These are phyloP conservation scores for Phoxinus dragarum DNA, from an alignment of 2,797 vertebrate species.

Conservation along the genomic window DNA sequence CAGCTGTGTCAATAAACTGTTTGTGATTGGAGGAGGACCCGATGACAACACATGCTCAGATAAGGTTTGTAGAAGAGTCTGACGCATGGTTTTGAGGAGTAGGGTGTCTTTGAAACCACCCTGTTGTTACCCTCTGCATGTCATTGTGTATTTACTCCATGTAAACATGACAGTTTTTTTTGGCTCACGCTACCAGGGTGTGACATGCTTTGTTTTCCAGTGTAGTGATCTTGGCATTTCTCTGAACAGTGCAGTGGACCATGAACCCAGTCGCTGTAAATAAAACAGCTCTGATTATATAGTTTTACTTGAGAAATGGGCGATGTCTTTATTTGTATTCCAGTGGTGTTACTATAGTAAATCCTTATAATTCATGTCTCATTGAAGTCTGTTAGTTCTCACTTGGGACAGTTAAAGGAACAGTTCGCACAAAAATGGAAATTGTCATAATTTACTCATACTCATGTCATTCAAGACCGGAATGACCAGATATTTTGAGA, in stretches of 20 bases:
- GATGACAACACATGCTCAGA: constrained; percentile 98
- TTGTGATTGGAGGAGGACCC: constrained; percentile 95
- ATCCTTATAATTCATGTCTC: not conserved
- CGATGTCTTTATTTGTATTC: not conserved
- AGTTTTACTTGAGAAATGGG: not conserved
- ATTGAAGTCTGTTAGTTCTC: not conserved
- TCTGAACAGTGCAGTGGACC: not conserved
- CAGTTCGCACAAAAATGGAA: not conserved
- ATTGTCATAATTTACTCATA: not conserved
- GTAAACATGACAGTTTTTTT: constrained; percentile 26
- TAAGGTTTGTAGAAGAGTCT: constrained; percentile 83
- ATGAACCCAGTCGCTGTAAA: not conserved
- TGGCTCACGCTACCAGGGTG: not conserved
- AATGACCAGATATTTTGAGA: not conserved
- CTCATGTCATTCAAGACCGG: not conserved
- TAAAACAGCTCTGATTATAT: not conserved
- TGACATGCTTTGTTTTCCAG: constrained; percentile 17
- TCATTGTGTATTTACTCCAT: constrained; percentile 17
- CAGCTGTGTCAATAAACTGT: constrained; percentile 93
- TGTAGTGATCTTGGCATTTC: not conserved
- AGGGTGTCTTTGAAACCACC: constrained; percentile 24
- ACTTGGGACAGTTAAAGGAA: not conserved
- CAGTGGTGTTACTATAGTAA: not conserved
- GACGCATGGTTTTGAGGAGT: not conserved
- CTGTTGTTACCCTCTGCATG: not conserved